A percentile compares a stretch with the other conserved stretches of the same genome.
These are phyloP conservation scores for Botrylloides violaceus DNA, from an alignment of 23 tunicate species.

Conservation along the genomic window DNA sequence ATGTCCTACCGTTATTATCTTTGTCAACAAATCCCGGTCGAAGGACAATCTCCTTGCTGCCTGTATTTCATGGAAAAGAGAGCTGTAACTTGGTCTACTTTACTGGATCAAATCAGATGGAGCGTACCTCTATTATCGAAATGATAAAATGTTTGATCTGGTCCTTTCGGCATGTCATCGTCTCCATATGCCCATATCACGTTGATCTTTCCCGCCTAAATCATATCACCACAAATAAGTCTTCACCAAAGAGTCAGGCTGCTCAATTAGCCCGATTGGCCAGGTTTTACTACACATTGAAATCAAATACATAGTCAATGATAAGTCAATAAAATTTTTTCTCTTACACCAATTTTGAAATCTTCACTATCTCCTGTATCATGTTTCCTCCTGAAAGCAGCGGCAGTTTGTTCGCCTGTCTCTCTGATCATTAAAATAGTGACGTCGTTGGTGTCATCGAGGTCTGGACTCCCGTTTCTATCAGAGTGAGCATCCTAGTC, in stretches of 20 bases:
- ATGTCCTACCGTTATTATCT: too few species aligned
- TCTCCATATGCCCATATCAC: slow-evolving; percentile 26
- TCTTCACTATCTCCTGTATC: slow-evolving; percentile 18
- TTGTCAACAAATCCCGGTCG: too few species aligned
- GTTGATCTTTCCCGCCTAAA: slow-evolving; percentile 3
- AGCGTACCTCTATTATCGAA: neutral
- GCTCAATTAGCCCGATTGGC: too few species aligned
- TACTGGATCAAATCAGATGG: too few species aligned
- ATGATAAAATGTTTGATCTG: slow-evolving; percentile 7
- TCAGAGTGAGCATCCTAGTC: slow-evolving; percentile 2
- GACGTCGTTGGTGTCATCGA: slow-evolving; percentile 6
- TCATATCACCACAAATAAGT: too few species aligned
- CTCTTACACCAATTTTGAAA: slow-evolving; percentile 3
- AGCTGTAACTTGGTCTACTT: too few species aligned
- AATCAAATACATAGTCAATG: too few species aligned
- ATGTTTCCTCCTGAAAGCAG: neutral
- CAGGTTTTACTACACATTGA: too few species aligned
- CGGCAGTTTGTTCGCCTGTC: neutral
- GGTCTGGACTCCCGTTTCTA: neutral
- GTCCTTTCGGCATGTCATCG: neutral
- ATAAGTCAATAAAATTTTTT: too few species aligned
- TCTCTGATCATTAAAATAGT: neutral
- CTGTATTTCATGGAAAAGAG: too few species aligned
- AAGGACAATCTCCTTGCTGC: too few species aligned
- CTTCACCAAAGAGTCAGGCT: too few species aligned